A percentile compares a stretch with the other conserved stretches of the same genome.
Evolutionary conservation across 2,113 vertebrate genomes (phyloP).

Genomic region (Microcebus murinus): DNA sequence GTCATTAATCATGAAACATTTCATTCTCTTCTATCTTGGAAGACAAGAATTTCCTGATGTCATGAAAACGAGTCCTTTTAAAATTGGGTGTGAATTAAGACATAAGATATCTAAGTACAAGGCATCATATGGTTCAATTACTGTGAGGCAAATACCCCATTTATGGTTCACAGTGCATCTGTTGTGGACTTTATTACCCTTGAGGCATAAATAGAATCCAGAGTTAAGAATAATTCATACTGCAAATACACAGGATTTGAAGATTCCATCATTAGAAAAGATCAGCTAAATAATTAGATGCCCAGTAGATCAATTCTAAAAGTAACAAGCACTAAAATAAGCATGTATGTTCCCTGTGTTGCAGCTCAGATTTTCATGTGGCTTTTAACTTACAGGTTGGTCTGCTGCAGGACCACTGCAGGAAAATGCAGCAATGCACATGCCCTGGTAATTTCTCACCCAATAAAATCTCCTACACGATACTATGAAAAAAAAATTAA

Average conservation of each 20-base stretch:
- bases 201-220: slow-evolving; percentile 1
- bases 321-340: neutral
- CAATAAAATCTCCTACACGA: neutral
- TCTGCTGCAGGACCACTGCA: neutral
- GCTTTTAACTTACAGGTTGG: neutral
- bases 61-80: slow-evolving; percentile 65
- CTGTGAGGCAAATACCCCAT: neutral
- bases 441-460: neutral
- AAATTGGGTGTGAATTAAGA: slow-evolving; percentile 58
- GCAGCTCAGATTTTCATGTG: neutral
- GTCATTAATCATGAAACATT: slow-evolving; percentile 72
- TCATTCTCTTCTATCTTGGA: slow-evolving; percentile 52
- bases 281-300: neutral
- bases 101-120: neutral
- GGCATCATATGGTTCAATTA: slow-evolving; percentile 29
- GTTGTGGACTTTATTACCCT: neutral
- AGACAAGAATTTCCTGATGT: slow-evolving; percentile 58
- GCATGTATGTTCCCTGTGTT: neutral
- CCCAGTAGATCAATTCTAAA: neutral
- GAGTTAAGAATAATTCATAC: neutral
- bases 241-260: neutral
- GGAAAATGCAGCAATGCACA: fast-evolving
- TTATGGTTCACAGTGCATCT: neutral
- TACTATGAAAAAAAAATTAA: neutral
- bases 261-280: neutral